Conservation (phyloP, 2,113 vertebrate species). For the Heterotilapia buettikoferi region DNA sequence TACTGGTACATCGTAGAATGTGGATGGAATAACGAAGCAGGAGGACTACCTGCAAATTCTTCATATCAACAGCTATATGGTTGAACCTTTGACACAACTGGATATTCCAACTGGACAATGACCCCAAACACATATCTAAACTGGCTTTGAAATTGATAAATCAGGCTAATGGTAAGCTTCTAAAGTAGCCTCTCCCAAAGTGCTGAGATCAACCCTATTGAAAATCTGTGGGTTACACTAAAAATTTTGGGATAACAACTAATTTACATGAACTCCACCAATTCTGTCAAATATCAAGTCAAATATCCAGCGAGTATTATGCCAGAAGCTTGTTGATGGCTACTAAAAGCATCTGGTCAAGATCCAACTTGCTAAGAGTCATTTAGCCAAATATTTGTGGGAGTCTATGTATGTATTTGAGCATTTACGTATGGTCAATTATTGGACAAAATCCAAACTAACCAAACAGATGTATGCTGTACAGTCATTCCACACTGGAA, state of each 20-base stretch:
- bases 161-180: neutral
- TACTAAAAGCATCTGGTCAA: neutral
- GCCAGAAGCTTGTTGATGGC: neutral
- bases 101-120: neutral
- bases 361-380: neutral
- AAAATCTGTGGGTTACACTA: neutral
- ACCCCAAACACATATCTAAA: neutral
- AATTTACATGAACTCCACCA: neutral
- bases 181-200: neutral
- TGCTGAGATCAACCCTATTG: neutral
- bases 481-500: neutral
- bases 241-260: rapidly evolving
- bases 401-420: neutral
- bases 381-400: neutral
- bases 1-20: neutral
- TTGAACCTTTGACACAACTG: neutral
- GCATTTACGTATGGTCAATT: neutral
- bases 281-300: neutral
- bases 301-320: neutral
- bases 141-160: neutral
- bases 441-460: neutral
- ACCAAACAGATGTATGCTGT: neutral
- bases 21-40: neutral
- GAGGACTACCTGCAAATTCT: neutral
- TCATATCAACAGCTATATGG: neutral